Evolutionary conservation across 2,797 vertebrate genomes (phyloP).

Genomic region (Chaunax sp.): DNA sequence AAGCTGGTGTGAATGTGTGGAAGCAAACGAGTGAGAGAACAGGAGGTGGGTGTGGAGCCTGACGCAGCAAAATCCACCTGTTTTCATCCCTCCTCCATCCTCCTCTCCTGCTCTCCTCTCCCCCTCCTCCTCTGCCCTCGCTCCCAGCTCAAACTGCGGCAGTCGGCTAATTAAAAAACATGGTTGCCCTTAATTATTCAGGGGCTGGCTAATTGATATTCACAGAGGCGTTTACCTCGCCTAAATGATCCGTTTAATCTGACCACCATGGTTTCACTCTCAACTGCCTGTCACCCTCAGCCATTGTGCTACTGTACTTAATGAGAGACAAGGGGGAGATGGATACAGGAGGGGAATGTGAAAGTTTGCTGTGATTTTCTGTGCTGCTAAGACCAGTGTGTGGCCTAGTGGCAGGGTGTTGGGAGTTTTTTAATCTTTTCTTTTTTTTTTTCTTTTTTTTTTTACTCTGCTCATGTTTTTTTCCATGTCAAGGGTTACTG

Average conservation of each 20-base stretch:
- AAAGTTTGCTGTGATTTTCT: slow-evolving; percentile 45
- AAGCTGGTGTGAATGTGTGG: slow-evolving; percentile 48
- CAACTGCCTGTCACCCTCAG: slow-evolving; percentile 65
- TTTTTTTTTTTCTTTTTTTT: not conserved
- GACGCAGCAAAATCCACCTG: slow-evolving; percentile 72
- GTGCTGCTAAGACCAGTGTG: slow-evolving; percentile 16
- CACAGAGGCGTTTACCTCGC: slow-evolving; percentile 79
- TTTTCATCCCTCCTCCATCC: slow-evolving; percentile 61
- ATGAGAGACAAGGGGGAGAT: slow-evolving; percentile 32
- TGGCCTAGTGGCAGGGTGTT: slow-evolving; percentile 16
- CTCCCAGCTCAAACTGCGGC: slow-evolving; percentile 77
- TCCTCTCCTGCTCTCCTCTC: slow-evolving; percentile 34
- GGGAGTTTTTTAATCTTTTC: slow-evolving; percentile 35
- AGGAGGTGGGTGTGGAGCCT: slow-evolving; percentile 50
- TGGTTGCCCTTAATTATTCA: slow-evolving; percentile 90
- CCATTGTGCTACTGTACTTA: slow-evolving; percentile 69
- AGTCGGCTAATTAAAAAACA: slow-evolving; percentile 88
- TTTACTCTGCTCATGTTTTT: too few relatives aligned
- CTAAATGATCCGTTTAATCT: slow-evolving; percentile 82
- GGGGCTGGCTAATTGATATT: slow-evolving; percentile 88
- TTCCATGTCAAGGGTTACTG: slow-evolving; percentile 32
- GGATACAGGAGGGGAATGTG: slow-evolving; percentile 5
- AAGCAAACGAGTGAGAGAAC: slow-evolving; percentile 47
- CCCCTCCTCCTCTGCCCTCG: slow-evolving; percentile 16
- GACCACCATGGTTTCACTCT: slow-evolving; percentile 75